Base-by-base conservation (phyloP, 2,113 vertebrate species). In the Gorsachius goisagi region DNA sequence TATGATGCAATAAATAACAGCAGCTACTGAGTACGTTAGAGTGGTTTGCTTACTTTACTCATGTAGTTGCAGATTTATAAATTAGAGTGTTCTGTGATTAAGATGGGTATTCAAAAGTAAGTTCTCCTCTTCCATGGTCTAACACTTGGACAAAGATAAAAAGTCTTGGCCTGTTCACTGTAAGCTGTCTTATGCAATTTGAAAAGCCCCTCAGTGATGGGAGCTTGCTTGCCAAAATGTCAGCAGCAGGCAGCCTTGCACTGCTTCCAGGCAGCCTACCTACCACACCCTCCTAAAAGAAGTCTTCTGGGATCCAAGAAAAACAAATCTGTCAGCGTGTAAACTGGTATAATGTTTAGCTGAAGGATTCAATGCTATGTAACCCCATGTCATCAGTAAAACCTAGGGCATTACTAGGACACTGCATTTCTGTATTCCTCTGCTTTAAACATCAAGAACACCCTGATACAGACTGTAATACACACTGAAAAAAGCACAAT, bases 171-270 rank as follows among this genome's bases (percentile, higher is more conserved):
- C 49, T 41, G 50, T 72, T 97, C 63, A 12, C 30, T 86, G 47
- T 23, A 30, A 62, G 22, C 24, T 93, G 75, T 63, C 21, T 90
- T 82, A 72, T 23, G 62, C 90, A 89, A 83, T 80, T 67, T 53
- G 9, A 45, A 93, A 82, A 41, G 62, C 49, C 81, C 80, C 39
- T 76, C 68, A 62, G 92, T 85, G 94, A 94, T 75, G 53, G 94
- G 45, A 94, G 72, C 62, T 80, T 85, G 87, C 60, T 69, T 96
- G 94, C 83, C 94, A 95, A 90, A 94, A 97, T 69, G 44, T 84
- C 87, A 96, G 91, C 41, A 35, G 39, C 55, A 53, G 93, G 72
- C 80, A 68, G 50, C 9, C 69, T 82, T 89, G 21, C 19, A 75
- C 41, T 78, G 37, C 47, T 94, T 85, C 30, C 33, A 77, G 35